Evolutionary conservation across 1,140 invertebrate species (phyloP).

Genomic region (Drosophila murphyi): DNA sequence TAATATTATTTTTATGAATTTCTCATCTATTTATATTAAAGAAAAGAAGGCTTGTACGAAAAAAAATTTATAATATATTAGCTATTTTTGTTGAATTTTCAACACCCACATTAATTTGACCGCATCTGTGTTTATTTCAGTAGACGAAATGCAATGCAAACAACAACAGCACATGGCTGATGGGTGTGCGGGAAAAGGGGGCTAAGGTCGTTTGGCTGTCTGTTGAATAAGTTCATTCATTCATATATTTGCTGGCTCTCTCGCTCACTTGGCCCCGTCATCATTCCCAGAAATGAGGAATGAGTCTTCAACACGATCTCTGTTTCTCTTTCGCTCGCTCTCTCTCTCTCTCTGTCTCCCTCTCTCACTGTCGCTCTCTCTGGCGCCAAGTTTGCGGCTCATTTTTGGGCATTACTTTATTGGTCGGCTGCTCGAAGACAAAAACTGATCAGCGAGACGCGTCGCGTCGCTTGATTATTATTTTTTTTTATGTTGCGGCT

Average conservation of each 20-base stretch:
- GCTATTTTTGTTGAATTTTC: no score
- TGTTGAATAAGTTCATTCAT: slow-evolving; percentile 64
- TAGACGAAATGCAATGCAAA: no score
- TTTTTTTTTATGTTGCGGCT: slow-evolving; percentile 2
- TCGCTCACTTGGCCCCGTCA: slow-evolving; percentile 53
- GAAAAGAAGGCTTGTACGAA: no score
- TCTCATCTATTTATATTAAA: no score
- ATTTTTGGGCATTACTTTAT: slow-evolving; percentile 20
- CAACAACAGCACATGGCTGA: no score
- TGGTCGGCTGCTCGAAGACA: background rate
- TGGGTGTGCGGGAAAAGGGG: background rate
- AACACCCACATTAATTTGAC: no score
- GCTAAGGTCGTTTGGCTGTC: slow-evolving; percentile 62
- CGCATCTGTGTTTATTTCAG: no score
- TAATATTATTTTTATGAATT: no score
- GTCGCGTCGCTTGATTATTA: background rate
- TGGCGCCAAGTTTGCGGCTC: slow-evolving; percentile 24
- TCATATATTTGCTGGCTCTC: slow-evolving; percentile 52
- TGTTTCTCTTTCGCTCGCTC: background rate
- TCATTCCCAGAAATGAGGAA: slow-evolving; percentile 72
- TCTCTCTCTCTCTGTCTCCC: background rate
- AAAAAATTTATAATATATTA: no score
- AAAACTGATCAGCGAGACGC: background rate
- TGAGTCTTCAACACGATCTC: slow-evolving; percentile 54
- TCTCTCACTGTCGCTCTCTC: background rate